Evolutionary conservation across 1,140 invertebrate genomes (phyloP).

Genomic region (Eciton burchellii): DNA sequence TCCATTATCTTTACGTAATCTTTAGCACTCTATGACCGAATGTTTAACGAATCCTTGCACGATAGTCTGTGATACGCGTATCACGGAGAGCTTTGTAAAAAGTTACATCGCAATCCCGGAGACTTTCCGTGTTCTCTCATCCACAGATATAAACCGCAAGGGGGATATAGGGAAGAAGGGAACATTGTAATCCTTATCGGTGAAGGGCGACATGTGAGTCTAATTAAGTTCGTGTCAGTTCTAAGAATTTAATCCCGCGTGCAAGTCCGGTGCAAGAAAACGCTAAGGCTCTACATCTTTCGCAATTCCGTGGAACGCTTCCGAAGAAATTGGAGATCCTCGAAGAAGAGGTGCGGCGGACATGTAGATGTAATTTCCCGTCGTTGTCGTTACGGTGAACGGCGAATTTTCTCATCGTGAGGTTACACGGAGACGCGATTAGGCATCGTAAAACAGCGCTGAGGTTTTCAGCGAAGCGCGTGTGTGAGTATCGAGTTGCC

Average conservation of each 20-base stretch:
- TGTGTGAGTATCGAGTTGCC: not conserved
- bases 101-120: not conserved
- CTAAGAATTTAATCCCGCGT: conserved; percentile 70
- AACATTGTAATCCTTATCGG: conserved; percentile 66
- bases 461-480: conserved; percentile 11
- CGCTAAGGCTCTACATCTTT: conserved; percentile 65
- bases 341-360: conserved; percentile 22
- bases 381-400: not conserved
- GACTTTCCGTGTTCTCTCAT: not conserved
- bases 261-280: conserved; percentile 50
- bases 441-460: not conserved
- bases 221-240: conserved; percentile 72
- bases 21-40: not conserved
- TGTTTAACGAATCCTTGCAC: not conserved
- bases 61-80: not conserved
- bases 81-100: conserved; percentile 4
- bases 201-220: conserved; percentile 65
- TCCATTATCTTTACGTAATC: not conserved
- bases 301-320: conserved; percentile 59
- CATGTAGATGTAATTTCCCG: conserved; percentile 46
- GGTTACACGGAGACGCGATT: not conserved
- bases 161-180: not conserved
- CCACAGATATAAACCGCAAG: conserved; percentile 13
- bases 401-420: conserved; percentile 11
- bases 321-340: conserved; percentile 55